phyloP scores from a whole-genome alignment of 2,888 invertebrate genomes.

The Archips crataeganus region DNA sequence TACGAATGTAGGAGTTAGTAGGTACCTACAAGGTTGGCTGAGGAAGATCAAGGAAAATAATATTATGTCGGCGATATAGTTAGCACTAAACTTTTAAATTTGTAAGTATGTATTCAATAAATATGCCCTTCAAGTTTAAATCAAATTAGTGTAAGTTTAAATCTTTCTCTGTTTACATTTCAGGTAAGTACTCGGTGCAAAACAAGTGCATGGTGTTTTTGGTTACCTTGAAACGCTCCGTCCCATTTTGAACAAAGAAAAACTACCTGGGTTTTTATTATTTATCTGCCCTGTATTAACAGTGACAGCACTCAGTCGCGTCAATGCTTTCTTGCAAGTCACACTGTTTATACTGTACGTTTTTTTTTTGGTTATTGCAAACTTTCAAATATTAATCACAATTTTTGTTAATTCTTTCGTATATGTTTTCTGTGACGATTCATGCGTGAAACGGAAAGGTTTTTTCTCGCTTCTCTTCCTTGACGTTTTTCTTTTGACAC shows the following conservation, averaged over 20 bases:
- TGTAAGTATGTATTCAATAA: neutral
- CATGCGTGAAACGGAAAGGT: conserved; percentile 45
- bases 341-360: neutral
- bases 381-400: neutral
- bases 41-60: neutral
- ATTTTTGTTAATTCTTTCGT: neutral
- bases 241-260: conserved; percentile 12
- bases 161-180: neutral
- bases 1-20: too few species aligned
- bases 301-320: neutral
- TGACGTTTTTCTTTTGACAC: conserved; percentile 64
- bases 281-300: conserved; percentile 1
- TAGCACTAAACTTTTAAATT: neutral
- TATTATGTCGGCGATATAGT: neutral
- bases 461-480: conserved; percentile 45
- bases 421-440: neutral
- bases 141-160: too few species aligned
- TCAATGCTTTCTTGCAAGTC: neutral
- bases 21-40: too few species aligned
- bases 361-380: neutral
- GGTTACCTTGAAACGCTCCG: neutral
- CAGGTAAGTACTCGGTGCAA: neutral
- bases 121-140: too few species aligned
- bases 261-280: conserved; percentile 19
- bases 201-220: neutral